Conservation (phyloP, 2,797 vertebrate species). For the Poeciliopsis turneri region DNA sequence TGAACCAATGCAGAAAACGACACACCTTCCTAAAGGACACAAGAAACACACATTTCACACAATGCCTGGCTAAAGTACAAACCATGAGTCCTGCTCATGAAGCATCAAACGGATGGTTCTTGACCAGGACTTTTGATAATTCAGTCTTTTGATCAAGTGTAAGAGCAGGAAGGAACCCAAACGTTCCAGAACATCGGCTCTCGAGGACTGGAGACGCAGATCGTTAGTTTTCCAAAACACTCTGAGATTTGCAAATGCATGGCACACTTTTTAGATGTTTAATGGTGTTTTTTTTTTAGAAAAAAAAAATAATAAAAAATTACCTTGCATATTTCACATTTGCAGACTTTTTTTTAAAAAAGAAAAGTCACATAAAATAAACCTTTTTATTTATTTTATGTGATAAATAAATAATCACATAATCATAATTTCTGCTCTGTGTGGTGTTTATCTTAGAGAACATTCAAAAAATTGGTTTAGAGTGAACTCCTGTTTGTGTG, state of each 20-base stretch:
- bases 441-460: background rate
- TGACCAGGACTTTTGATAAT: background rate
- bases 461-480: background rate
- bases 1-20: constrained; percentile 78
- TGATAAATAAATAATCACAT: too few relatives aligned
- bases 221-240: background rate
- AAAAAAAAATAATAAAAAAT: background rate
- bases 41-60: constrained; percentile 2
- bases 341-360: too few relatives aligned
- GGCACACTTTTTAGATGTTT: background rate
- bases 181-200: background rate
- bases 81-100: background rate
- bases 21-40: constrained; percentile 64
- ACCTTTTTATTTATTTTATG: background rate
- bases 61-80: background rate
- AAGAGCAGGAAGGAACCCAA: background rate
- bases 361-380: background rate
- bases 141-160: background rate
- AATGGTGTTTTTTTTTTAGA: background rate
- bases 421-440: background rate
- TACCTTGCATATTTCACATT: background rate
- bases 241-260: background rate
- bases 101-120: background rate
- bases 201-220: background rate
- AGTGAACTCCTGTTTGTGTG: background rate